Evolutionary conservation across 2,888 invertebrate species (phyloP).

Genomic region (Leptinotarsa peninsularis): DNA sequence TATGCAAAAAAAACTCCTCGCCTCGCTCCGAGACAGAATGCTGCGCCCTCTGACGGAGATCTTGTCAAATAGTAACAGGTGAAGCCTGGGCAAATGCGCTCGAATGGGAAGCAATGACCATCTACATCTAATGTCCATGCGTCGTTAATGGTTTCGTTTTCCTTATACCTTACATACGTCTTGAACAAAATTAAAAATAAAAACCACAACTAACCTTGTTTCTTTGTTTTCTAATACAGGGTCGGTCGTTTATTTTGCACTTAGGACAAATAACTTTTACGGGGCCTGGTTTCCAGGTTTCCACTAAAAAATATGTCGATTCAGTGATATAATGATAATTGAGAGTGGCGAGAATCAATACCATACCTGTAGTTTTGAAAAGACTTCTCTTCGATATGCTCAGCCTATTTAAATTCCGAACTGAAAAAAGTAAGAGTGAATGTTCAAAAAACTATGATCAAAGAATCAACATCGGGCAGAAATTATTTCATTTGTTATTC

Average conservation of each 20-base stretch:
- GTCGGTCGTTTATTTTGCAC: slow-evolving; percentile 56
- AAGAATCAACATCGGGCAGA: neutral
- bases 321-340: neutral
- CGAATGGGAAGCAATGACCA: too few relatives aligned
- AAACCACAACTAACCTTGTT: slow-evolving; percentile 55
- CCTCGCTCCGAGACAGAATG: too few relatives aligned
- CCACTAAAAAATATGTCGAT: slow-evolving; percentile 51
- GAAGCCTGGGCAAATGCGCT: too few relatives aligned
- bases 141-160: too few relatives aligned
- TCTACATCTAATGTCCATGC: too few relatives aligned
- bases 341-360: neutral
- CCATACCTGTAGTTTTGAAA: slow-evolving; percentile 48
- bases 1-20: too few relatives aligned
- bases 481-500: too few relatives aligned
- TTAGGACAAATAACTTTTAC: slow-evolving; percentile 54
- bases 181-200: neutral
- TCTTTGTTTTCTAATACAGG: slow-evolving; percentile 61
- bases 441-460: neutral
- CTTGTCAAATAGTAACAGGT: too few relatives aligned
- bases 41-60: too few relatives aligned
- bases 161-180: too few relatives aligned
- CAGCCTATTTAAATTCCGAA: neutral
- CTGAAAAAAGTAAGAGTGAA: neutral
- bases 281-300: slow-evolving; percentile 61
- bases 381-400: slow-evolving; percentile 16